Evolutionary conservation across 2,888 invertebrate genomes (phyloP).

Genomic region (Hypena proboscidalis): DNA sequence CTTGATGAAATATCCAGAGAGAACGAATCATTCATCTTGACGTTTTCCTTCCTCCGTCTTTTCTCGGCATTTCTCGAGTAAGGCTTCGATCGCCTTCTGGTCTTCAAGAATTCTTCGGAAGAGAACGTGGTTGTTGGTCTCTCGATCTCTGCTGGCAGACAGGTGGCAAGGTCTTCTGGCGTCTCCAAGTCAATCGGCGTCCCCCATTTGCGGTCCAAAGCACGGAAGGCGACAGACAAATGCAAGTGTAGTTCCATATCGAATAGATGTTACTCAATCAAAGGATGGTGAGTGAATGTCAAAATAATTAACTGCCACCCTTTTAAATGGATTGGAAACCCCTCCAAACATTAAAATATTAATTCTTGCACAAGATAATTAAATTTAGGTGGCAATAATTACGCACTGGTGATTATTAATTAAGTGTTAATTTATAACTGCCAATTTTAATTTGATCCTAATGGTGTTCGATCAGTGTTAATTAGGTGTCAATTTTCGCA

Average conservation of each 20-base stretch:
- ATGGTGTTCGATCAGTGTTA: slow-evolving; percentile 4
- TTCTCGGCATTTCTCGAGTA: slow-evolving; percentile 42
- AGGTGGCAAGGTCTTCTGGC: slow-evolving; percentile 41
- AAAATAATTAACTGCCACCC: slow-evolving; percentile 1
- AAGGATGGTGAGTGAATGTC: slow-evolving; percentile 10
- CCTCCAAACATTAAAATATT: background rate
- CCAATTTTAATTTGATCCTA: background rate
- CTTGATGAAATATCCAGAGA: slow-evolving; percentile 51
- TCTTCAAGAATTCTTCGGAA: slow-evolving; percentile 59
- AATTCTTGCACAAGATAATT: background rate
- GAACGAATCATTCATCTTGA: slow-evolving; percentile 52
- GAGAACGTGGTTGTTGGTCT: slow-evolving; percentile 57
- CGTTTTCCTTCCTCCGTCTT: slow-evolving; percentile 28
- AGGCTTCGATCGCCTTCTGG: slow-evolving; percentile 44
- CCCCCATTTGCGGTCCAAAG: slow-evolving; percentile 67
- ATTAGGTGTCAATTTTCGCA: slow-evolving; percentile 6
- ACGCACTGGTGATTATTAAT: slow-evolving; percentile 3
- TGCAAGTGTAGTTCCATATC: slow-evolving; percentile 68
- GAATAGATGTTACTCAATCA: slow-evolving; percentile 2
- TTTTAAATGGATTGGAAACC: slow-evolving; percentile 21
- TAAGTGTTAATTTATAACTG: slow-evolving; percentile 2
- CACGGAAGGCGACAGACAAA: slow-evolving; percentile 60
- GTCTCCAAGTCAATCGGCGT: slow-evolving; percentile 57
- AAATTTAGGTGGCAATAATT: background rate
- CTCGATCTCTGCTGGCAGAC: slow-evolving; percentile 55